Conservation (phyloP, 2,888 invertebrate genomes). For the Catonia carolina region DNA sequence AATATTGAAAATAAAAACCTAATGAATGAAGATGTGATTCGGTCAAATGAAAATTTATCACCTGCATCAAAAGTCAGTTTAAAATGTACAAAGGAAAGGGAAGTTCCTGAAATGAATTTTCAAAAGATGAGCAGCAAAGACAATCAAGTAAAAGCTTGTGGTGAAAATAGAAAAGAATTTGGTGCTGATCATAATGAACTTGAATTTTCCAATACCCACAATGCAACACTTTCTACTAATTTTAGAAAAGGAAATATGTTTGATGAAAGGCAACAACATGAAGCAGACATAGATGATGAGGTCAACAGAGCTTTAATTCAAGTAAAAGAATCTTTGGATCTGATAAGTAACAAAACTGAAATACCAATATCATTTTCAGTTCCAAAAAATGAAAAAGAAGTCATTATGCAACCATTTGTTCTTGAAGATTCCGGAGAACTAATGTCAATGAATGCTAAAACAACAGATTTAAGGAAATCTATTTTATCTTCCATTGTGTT, state of each 20-base stretch:
- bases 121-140: no score
- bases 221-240: no score
- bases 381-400: constrained; percentile 42
- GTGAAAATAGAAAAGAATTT: no score
- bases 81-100: no score
- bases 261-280: constrained; percentile 17
- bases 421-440: constrained; percentile 58
- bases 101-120: no score
- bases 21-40: constrained; percentile 29
- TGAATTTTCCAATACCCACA: no score
- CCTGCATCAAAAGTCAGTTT: neutral
- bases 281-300: no score
- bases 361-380: no score
- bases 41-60: constrained; percentile 19
- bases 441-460: constrained; percentile 30
- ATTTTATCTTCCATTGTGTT: constrained; percentile 90
- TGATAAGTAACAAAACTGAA: neutral
- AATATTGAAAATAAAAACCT: constrained; percentile 19
- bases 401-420: constrained; percentile 90
- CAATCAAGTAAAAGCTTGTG: no score
- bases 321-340: constrained; percentile 34
- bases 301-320: no score
- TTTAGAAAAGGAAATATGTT: neutral
- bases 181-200: no score
- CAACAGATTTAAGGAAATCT: constrained; percentile 42